A percentile compares a stretch with the other conserved stretches of the same genome.
Evolutionary conservation across 2,113 vertebrate species (phyloP).

Genomic region (Puma concolor): DNA sequence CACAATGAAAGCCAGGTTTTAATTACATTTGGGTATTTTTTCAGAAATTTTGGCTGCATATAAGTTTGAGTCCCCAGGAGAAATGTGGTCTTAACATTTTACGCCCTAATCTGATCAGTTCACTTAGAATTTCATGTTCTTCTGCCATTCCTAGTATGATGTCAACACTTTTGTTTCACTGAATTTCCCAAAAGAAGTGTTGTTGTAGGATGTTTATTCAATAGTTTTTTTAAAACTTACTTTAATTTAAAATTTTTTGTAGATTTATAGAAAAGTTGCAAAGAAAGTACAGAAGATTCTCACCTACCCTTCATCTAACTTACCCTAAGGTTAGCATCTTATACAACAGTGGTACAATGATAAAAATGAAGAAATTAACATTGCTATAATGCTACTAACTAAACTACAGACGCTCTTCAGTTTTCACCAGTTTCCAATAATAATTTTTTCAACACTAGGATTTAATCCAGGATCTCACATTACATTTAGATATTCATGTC

Average conservation of each 20-base stretch:
- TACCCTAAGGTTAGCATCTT: neutral
- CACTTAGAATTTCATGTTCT: neutral
- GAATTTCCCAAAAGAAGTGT: neutral
- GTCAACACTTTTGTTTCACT: neutral
- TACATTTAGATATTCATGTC: neutral
- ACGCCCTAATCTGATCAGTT: neutral
- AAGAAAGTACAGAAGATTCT: neutral
- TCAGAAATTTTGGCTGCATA: neutral
- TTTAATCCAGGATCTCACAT: neutral
- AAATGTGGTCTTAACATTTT: neutral
- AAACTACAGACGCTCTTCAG: neutral
- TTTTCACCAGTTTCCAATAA: neutral
- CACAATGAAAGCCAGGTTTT: neutral
- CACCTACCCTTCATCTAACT: neutral
- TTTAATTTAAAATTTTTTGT: neutral
- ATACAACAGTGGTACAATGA: neutral
- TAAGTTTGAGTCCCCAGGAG: neutral
- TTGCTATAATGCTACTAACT: neutral
- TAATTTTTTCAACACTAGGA: neutral
- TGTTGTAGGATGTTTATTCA: neutral
- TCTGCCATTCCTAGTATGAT: neutral
- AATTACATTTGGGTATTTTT: neutral
- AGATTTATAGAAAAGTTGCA: neutral
- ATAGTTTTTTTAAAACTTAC: neutral
- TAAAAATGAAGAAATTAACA: neutral